Base-by-base conservation (phyloP, 2,797 vertebrate species). In the Hipposideros larvatus region DNA sequence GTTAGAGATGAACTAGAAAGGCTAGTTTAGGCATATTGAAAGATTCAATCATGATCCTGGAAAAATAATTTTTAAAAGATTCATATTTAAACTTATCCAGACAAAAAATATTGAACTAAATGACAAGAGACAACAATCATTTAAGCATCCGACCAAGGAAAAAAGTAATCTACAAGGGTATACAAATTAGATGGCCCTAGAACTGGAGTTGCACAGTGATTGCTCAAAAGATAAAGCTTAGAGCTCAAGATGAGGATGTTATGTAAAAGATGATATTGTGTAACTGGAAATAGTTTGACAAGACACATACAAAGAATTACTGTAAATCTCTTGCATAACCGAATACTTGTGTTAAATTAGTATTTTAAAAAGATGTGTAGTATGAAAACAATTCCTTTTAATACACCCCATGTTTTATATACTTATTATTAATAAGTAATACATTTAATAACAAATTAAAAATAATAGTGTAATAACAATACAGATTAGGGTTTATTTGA, bases 41-140 rank as follows among this genome's bases (percentile, higher is more conserved):
- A 82, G 31, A 57, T 66, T 77, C 46, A 37, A 43, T 51, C 66
- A 80, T 77, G 66, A 28, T 34, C 19, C 34, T 31, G 46, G 59
- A 84, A 59, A 92, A 88, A 86, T 86, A 91, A 82, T 22, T 84
- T 48, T 90, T 91, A 87, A 77, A 48, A 82, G 14, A 87, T 18
- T 18, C 2, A 22, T 71, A 43, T 48, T 85, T 26, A 92, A 80
- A 74, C 26, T 74, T 79, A 79, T 7, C 26, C 43, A 86, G 63
- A 31, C 2, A 92, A 89, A 78, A 83, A 65, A 37, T 63, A 61
- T 10, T 43, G 43, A 63, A 43, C 19, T 79, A 63, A 77, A 63
- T 41, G 63, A n/a, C 22, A 79, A 71, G 86, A 28, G 31, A 78
- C 90, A 91, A 28, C 37, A 75, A 28, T 74, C 14, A 78, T n/a